Percentiles rank a stretch among this genome's conserved stretches.
phyloP scores from a whole-genome alignment of 2,888 invertebrate genomes.

The Isotomurus palustris region DNA sequence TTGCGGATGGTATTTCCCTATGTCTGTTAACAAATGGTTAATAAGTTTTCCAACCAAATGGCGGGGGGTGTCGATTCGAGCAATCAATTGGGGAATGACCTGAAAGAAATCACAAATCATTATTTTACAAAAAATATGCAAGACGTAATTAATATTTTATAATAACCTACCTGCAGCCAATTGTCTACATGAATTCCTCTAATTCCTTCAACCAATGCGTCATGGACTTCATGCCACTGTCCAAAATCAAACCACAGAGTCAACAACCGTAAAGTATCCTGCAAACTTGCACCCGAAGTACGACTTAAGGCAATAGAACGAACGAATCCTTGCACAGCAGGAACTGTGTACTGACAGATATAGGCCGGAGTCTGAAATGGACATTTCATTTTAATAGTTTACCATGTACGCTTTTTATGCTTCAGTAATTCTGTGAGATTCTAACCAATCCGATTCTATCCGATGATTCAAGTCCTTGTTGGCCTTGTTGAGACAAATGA shows the following conservation, averaged over 20 bases:
- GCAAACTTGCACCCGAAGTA: constrained; percentile 68
- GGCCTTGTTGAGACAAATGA: constrained; percentile 46
- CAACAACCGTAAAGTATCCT: constrained; percentile 90
- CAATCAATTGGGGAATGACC: constrained; percentile 97
- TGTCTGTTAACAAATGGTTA: constrained; percentile 87
- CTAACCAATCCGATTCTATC: constrained; percentile 36
- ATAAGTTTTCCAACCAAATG: constrained; percentile 84
- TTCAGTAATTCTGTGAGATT: not conserved
- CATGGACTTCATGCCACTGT: constrained; percentile 86
- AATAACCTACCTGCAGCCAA: constrained; percentile 78
- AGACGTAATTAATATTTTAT: not conserved
- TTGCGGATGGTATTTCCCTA: constrained; percentile 96
- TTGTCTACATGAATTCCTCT: constrained; percentile 92
- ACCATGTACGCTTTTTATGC: not conserved
- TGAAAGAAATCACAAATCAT: constrained; percentile 41
- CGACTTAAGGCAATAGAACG: constrained; percentile 82
- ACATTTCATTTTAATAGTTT: not conserved
- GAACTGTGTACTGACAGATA: constrained; percentile 76
- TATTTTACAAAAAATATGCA: not conserved
- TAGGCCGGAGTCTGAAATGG: constrained; percentile 55
- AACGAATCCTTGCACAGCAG: constrained; percentile 93
- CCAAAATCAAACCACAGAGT: constrained; percentile 99
- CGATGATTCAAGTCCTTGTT: constrained; percentile 6
- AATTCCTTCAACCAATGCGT: constrained; percentile 87
- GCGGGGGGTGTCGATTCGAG: constrained; percentile 90